Base-by-base conservation (phyloP, 2,888 invertebrate genomes). In the Drosophila helvetica region DNA sequence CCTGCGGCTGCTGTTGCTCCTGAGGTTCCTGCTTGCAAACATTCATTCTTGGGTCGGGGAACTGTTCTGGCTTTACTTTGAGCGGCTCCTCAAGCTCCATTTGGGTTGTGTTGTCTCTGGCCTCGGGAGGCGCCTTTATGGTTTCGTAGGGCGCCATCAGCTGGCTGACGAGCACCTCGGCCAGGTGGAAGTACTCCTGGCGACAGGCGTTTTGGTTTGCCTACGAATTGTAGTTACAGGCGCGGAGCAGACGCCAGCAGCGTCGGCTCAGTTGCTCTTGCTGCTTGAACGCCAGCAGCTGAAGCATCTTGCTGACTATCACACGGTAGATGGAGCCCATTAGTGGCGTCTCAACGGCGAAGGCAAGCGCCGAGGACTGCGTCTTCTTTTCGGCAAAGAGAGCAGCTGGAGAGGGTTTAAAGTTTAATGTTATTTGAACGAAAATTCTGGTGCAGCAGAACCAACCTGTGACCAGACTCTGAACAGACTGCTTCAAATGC, bases 231-330 rank as follows among this genome's bases (percentile, higher is more conserved):
- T 77, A 84, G 7, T 89, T 85, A 12, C 92, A 82, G 15, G 92
- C 90, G 9, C 90, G 86, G 7, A 92, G 73, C 18, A 92, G 69
- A 2, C 86, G 86, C 90, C 92, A 91, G 56, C 91, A 90, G 3
- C 92, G 90, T 30, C 82, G 74, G 17, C 91, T 89, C 0, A 90
- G 74, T 10, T 85, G 73, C 46, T 90, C 83, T 12, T 80, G 88
- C 74, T 92, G 92, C 53, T 89, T 89, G 43, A 92, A 90, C 0
- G 91, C 92, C 17, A 92, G 74, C 55, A 92, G 74, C 72, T 92
- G 89, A 42, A 92, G 82, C n/a, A 90, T 66, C 79, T 92, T 92
- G 12, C 79, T 75, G 1, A 92, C 78, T 10, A 92, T 76, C 1
- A 90, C 79, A 22, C 90, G 90, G 52, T 91, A 90, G n/a, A 88